phyloP scores from a whole-genome alignment of 2,888 invertebrate species.

The Microctonus brassicae region DNA sequence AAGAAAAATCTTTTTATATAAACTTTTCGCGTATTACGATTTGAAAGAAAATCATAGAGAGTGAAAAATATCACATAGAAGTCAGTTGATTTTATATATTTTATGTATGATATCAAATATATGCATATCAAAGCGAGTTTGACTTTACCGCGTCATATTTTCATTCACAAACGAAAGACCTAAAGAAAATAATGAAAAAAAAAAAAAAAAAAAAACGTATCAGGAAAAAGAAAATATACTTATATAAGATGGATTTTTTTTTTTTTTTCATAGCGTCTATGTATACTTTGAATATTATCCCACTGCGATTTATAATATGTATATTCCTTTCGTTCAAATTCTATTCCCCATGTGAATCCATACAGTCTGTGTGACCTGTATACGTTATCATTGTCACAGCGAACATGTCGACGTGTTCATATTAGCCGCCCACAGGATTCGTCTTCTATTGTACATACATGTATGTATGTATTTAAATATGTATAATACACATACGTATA shows the following conservation, averaged over 20 bases:
- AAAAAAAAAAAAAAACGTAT: neutral
- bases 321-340: neutral
- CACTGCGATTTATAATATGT: too few species aligned
- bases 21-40: neutral
- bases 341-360: neutral
- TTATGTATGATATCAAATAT: neutral
- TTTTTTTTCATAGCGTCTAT: too few species aligned
- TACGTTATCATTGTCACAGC: slow-evolving; percentile 31
- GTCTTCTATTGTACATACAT: too few species aligned
- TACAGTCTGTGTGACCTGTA: slow-evolving; percentile 33
- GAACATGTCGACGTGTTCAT: slow-evolving; percentile 17
- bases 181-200: neutral
- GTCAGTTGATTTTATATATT: neutral
- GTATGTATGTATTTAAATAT: too few species aligned
- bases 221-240: neutral
- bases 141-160: neutral
- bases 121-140: neutral
- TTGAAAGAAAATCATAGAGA: neutral
- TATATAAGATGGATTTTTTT: neutral
- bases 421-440: slow-evolving; percentile 16
- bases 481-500: neutral
- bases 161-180: neutral
- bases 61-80: neutral
- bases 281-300: too few species aligned
- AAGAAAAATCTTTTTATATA: neutral